These are phyloP conservation scores for Drosophila trichaetosa DNA, from an alignment of 2,888 invertebrate genomes.

Conservation along the genomic window DNA sequence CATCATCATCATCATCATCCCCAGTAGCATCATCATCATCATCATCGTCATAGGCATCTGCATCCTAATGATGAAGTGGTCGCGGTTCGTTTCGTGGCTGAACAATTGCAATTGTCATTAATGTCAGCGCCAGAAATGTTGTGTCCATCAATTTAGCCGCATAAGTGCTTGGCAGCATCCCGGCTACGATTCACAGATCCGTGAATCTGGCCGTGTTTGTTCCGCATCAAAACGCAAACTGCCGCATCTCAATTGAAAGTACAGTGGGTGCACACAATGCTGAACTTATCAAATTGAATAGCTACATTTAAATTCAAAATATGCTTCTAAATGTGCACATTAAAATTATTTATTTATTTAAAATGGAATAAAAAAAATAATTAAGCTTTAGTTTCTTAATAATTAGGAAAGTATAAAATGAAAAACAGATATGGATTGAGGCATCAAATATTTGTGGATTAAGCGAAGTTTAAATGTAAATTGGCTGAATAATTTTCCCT, in stretches of 20 bases:
- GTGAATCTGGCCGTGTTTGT: conserved; percentile 12
- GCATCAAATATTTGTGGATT: not conserved
- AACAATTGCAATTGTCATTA: conserved; percentile 72
- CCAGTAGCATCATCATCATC: not conserved
- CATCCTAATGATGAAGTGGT: conserved; percentile 48
- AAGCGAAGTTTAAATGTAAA: not conserved
- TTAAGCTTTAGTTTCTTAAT: not conserved
- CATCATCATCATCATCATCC: conserved; percentile 1
- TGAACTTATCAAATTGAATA: not conserved
- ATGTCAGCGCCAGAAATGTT: conserved; percentile 62
- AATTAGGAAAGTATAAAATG: not conserved
- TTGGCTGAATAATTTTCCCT: not conserved
- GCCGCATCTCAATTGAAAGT: conserved; percentile 6
- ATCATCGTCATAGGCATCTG: conserved; percentile 16
- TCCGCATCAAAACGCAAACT: conserved; percentile 16
- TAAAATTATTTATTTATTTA: not conserved
- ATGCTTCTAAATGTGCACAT: not conserved
- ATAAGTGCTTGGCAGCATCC: conserved; percentile 42
- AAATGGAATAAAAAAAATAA: too few relatives aligned
- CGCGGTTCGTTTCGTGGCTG: conserved; percentile 62
- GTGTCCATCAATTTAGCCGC: conserved; percentile 70
- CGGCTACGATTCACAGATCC: conserved; percentile 2
- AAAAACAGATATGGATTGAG: not conserved
- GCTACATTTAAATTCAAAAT: not conserved
- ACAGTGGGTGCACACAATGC: conserved; percentile 20